Conservation (phyloP, 2,888 invertebrate genomes). For the Tiphia femorata region DNA sequence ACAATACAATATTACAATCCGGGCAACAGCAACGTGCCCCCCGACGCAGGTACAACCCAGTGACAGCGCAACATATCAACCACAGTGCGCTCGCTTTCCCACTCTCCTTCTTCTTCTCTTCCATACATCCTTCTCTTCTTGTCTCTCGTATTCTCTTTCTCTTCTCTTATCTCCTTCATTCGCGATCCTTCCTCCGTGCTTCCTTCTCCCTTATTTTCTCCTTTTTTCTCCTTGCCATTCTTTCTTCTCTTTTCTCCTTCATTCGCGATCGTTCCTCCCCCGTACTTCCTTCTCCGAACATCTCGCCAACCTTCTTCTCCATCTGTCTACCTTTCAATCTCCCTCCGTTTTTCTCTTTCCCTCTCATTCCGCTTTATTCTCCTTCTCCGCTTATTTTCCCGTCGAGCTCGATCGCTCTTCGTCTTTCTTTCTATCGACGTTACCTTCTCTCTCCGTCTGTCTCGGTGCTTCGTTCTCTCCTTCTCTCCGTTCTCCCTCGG, state of each 20-base stretch:
- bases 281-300: no score
- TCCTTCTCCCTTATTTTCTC: no score
- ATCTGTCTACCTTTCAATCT: slow-evolving; percentile 19
- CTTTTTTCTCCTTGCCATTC: slow-evolving; percentile 20
- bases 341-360: slow-evolving; percentile 9
- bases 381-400: background rate
- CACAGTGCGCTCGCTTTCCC: slow-evolving; percentile 35
- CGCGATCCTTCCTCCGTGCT: slow-evolving; percentile 4
- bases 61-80: slow-evolving; percentile 62
- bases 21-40: slow-evolving; percentile 52
- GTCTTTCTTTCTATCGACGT: slow-evolving; percentile 8
- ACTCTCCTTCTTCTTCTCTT: background rate
- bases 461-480: slow-evolving; percentile 25
- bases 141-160: slow-evolving; percentile 17
- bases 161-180: slow-evolving; percentile 3
- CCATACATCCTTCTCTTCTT: slow-evolving; percentile 9
- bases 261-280: slow-evolving; percentile 9
- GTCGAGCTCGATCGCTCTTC: background rate
- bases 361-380: slow-evolving; percentile 1
- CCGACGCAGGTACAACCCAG: slow-evolving; percentile 52
- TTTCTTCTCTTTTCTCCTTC: slow-evolving; percentile 9
- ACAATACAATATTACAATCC: slow-evolving; percentile 63
- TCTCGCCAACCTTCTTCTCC: no score
- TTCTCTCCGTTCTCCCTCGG: slow-evolving; percentile 15
- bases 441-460: slow-evolving; percentile 20